Percentiles rank a stretch among this genome's conserved stretches.
Evolutionary conservation across 2,797 vertebrate genomes (phyloP).

Genomic region (Florisuga fusca): DNA sequence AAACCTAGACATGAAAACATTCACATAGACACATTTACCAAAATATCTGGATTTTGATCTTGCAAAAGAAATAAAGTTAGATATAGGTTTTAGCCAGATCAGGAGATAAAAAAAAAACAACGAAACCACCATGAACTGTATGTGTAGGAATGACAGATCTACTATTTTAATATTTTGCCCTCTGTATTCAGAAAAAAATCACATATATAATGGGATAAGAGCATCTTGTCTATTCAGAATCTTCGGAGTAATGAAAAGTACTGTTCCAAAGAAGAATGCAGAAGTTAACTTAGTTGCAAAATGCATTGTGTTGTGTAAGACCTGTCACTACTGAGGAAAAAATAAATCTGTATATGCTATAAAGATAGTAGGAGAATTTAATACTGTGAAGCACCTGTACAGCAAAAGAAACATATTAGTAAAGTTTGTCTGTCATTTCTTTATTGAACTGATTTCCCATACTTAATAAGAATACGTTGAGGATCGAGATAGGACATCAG

Average conservation of each 20-base stretch:
- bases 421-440: not conserved
- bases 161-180: not conserved
- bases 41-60: not conserved
- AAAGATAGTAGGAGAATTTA: not conserved
- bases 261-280: not conserved
- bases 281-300: not conserved
- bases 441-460: not conserved
- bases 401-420: not conserved
- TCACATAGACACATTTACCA: not conserved
- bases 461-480: not conserved
- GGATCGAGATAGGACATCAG: not conserved
- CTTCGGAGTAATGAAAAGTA: not conserved
- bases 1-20: not conserved
- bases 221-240: not conserved
- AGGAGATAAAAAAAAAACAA: not conserved
- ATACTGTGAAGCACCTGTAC: not conserved
- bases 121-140: not conserved
- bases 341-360: rapidly evolving
- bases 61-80: not conserved
- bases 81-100: not conserved
- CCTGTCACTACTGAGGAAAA: not conserved
- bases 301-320: not conserved
- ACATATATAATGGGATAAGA: not conserved
- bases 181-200: not conserved
- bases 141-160: not conserved